These are phyloP conservation scores for Cottus gobio DNA, from an alignment of 2,113 vertebrate genomes.

Conservation along the genomic window DNA sequence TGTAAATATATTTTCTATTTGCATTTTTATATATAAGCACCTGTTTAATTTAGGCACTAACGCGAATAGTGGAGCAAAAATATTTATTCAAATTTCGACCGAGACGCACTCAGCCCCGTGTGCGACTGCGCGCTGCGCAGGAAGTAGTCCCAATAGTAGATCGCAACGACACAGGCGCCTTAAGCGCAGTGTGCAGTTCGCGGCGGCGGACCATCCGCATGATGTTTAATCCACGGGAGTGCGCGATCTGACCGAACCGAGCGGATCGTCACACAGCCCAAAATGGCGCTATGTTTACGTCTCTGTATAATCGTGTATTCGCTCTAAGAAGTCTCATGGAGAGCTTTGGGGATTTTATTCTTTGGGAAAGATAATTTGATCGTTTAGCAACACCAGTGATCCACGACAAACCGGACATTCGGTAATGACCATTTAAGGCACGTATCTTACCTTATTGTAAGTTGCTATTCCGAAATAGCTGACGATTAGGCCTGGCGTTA, in stretches of 20 bases:
- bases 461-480: constrained; percentile 19
- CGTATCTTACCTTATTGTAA: not conserved
- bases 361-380: constrained; percentile 18
- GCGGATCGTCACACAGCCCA: constrained; percentile 47
- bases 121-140: constrained; percentile 2
- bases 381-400: not conserved
- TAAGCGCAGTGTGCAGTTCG: fast-evolving
- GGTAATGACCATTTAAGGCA: constrained; percentile 38
- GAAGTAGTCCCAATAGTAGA: constrained; percentile 45
- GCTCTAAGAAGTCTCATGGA: constrained; percentile 50
- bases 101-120: fast-evolving
- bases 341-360: constrained; percentile 6
- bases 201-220: constrained; percentile 1
- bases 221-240: not conserved
- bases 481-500: constrained; percentile 22
- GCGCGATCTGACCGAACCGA: not conserved
- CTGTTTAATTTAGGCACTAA: not conserved
- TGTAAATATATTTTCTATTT: no score
- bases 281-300: constrained; percentile 83
- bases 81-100: not conserved
- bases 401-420: not conserved
- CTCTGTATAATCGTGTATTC: constrained; percentile 41
- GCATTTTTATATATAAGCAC: no score
- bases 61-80: not conserved
- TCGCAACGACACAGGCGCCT: not conserved